Evolutionary conservation across 2,888 invertebrate genomes (phyloP).

Genomic region (Tetropium fuscum): DNA sequence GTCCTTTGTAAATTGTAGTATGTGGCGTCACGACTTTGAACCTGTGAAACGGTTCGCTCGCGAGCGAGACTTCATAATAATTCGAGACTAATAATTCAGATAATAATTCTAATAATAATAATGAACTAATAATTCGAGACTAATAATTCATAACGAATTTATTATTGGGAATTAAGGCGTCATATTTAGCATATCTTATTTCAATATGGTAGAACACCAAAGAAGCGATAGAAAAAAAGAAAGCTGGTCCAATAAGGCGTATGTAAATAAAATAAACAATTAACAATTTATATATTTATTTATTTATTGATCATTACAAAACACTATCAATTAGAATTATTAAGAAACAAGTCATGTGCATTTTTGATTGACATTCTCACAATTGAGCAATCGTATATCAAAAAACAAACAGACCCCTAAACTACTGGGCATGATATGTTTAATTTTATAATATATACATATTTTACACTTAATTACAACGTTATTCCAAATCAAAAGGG

Average conservation of each 20-base stretch:
- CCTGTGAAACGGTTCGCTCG: too few relatives aligned
- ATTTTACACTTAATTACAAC: conserved; percentile 32
- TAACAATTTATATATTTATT: conserved; percentile 37
- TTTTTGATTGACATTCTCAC: conserved; percentile 45
- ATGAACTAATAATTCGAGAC: too few relatives aligned
- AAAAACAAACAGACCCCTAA: conserved; percentile 32
- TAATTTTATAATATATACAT: conserved; percentile 45
- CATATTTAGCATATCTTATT: too few relatives aligned
- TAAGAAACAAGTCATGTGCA: conserved; percentile 37
- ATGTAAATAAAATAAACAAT: conserved; percentile 19
- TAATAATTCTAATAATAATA: too few relatives aligned
- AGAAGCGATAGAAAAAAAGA: background rate
- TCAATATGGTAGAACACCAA: too few relatives aligned
- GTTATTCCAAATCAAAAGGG: conserved; percentile 1
- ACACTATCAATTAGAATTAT: conserved; percentile 37
- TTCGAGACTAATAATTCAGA: too few relatives aligned
- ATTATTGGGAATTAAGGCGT: too few relatives aligned
- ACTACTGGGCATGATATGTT: conserved; percentile 46
- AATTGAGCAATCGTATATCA: conserved; percentile 43
- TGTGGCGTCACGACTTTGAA: too few relatives aligned
- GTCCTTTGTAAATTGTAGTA: too few relatives aligned
- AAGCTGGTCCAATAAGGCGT: too few relatives aligned
- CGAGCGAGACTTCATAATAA: too few relatives aligned
- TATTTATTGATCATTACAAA: conserved; percentile 46
- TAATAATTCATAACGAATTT: too few relatives aligned